Evolutionary conservation across 2,888 invertebrate genomes (phyloP).

Genomic region (Conus canariensis): DNA sequence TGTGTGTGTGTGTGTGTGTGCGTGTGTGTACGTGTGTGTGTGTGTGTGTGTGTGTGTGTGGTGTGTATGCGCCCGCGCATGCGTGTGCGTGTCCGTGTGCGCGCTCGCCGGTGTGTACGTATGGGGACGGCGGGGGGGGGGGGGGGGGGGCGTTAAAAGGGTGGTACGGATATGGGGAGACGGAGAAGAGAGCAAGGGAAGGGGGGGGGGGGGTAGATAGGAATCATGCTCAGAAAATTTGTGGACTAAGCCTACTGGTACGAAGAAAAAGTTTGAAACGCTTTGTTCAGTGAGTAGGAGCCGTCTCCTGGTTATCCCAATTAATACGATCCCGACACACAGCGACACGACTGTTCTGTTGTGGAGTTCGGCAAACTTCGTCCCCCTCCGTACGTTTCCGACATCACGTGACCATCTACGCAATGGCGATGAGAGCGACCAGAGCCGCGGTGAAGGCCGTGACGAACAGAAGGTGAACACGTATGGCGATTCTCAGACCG

Average conservation of each 20-base stretch:
- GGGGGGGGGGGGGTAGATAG: neutral
- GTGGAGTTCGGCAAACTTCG: neutral
- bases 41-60: neutral
- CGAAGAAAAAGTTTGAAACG: too few species aligned
- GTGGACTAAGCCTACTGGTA: too few species aligned
- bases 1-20: neutral
- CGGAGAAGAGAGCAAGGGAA: neutral
- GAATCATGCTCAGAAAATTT: too few species aligned
- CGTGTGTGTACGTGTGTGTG: neutral
- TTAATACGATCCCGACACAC: too few species aligned
- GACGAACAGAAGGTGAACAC: conserved; percentile 47
- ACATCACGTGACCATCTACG: neutral
- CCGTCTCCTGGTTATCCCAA: too few species aligned
- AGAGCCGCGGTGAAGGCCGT: conserved; percentile 48
- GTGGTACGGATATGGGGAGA: neutral
- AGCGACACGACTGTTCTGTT: neutral
- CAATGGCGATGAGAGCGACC: conserved; percentile 46
- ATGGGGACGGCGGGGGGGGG: neutral
- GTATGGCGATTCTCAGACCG: conserved; percentile 39
- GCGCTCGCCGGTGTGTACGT: neutral
- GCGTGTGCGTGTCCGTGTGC: neutral
- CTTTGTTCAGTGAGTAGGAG: too few species aligned
- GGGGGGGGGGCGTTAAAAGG: neutral
- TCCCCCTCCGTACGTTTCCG: conserved; percentile 5
- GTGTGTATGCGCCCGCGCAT: neutral